Conservation (phyloP, 2,113 vertebrate species). For the Ageneiosus marmoratus region DNA sequence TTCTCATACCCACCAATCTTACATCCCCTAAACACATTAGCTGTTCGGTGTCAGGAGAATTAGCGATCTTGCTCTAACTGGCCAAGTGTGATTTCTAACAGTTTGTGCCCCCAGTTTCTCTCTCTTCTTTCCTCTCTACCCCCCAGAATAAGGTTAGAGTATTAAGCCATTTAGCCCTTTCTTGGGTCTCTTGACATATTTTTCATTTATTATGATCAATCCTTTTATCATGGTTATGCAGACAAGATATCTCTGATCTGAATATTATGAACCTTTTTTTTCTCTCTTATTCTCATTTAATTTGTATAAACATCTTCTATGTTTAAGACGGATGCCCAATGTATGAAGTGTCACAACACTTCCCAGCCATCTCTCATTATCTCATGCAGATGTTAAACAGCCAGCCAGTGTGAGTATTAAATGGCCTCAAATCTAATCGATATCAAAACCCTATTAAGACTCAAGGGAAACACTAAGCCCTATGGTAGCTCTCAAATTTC, state of each 20-base stretch:
- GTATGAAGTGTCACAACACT: slow-evolving; percentile 30
- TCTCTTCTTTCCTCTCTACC: background rate
- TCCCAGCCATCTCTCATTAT: slow-evolving; percentile 59
- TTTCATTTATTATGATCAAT: background rate
- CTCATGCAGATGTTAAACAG: slow-evolving; percentile 68
- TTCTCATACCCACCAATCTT: background rate
- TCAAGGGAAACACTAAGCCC: slow-evolving; percentile 63
- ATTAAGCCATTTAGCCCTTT: background rate
- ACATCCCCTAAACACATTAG: slow-evolving; percentile 9
- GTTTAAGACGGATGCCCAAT: slow-evolving; percentile 6
- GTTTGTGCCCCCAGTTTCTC: background rate
- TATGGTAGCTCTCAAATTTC: slow-evolving; percentile 63
- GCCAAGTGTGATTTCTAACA: slow-evolving; percentile 23
- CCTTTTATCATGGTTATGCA: background rate
- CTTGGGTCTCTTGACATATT: background rate
- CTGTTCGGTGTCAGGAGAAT: slow-evolving; percentile 3
- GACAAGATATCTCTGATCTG: background rate
- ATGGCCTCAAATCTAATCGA: slow-evolving; percentile 72
- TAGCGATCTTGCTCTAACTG: slow-evolving; percentile 8
- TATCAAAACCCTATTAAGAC: slow-evolving; percentile 67
- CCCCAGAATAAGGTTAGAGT: background rate
- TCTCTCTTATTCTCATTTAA: background rate
- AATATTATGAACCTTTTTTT: background rate
- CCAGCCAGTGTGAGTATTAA: slow-evolving; percentile 59
- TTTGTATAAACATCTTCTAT: too few relatives aligned